phyloP scores from a whole-genome alignment of 37 sponge, comb jelly and placozoan species.

The Dysidea cf. avara region DNA sequence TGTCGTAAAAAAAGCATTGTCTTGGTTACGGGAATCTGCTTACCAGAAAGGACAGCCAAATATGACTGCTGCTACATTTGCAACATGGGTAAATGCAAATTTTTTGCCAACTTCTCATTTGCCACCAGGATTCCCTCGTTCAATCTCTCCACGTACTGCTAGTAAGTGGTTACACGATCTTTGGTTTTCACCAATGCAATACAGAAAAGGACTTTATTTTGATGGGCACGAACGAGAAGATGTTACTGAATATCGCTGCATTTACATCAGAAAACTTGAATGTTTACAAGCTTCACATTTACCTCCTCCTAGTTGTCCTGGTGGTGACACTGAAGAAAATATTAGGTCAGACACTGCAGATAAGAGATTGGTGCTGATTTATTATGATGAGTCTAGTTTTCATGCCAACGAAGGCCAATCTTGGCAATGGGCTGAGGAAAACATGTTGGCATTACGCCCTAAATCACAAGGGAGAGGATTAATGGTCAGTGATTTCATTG shows the following conservation, averaged over 20 bases:
- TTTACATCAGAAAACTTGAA: conserved; percentile 10
- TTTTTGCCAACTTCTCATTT: conserved; percentile 6
- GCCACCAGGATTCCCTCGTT: conserved; percentile 18
- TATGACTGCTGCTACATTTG: conserved; percentile 38
- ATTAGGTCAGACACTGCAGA: not conserved
- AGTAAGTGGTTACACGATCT: conserved; percentile 22
- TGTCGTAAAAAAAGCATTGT: not conserved
- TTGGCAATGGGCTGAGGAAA: conserved; percentile 24
- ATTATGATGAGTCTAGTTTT: too few species aligned
- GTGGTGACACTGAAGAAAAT: too few species aligned
- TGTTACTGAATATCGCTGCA: not conserved
- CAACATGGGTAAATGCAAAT: conserved; percentile 6
- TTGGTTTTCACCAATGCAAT: conserved; percentile 15
- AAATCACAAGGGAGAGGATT: conserved; percentile 41
- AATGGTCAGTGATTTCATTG: conserved; percentile 41
- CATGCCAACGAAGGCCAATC: conserved; percentile 34
- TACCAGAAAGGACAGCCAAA: conserved; percentile 29
- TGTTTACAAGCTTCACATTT: too few species aligned
- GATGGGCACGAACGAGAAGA: conserved; percentile 45
- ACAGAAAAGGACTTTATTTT: conserved; percentile 28
- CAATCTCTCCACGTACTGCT: conserved; percentile 21
- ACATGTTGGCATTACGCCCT: conserved; percentile 18
- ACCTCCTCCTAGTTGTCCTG: too few species aligned
- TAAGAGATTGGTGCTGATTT: too few species aligned
- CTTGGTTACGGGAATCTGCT: conserved; percentile 15